A percentile compares a stretch with the other conserved stretches of the same genome.
Evolutionary conservation across 2,113 vertebrate species (phyloP).

Genomic region (Nothobranchius furzeri): DNA sequence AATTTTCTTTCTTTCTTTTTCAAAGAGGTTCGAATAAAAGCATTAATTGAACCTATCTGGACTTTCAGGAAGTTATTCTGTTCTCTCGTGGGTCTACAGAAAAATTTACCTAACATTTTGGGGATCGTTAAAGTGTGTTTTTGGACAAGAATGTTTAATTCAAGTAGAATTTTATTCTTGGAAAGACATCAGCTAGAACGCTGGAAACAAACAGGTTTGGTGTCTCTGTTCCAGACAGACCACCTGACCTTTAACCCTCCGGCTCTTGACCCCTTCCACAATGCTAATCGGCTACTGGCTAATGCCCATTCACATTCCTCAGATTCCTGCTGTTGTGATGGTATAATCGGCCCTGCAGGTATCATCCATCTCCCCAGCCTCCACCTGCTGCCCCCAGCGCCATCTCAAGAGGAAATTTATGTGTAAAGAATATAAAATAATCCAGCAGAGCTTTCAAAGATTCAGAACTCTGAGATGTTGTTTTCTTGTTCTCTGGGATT

Average conservation of each 20-base stretch:
- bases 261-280: slow-evolving; percentile 62
- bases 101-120: no score
- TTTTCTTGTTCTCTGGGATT: neutral
- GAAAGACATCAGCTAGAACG: slow-evolving; percentile 1
- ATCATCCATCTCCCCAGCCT: slow-evolving; percentile 20
- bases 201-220: slow-evolving; percentile 3
- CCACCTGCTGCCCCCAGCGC: slow-evolving; percentile 41
- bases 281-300: slow-evolving; percentile 71
- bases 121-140: no score
- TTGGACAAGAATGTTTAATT: neutral
- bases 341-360: slow-evolving; percentile 29
- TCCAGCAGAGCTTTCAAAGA: neutral
- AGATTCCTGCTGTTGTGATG: slow-evolving; percentile 49
- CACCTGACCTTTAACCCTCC: slow-evolving; percentile 63
- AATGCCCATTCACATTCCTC: slow-evolving; percentile 63
- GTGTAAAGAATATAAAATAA: neutral
- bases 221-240: slow-evolving; percentile 58
- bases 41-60: no score
- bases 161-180: neutral
- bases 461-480: neutral
- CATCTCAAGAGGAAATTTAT: slow-evolving; percentile 6
- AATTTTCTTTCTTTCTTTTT: no score
- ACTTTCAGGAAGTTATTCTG: no score
- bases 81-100: no score
- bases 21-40: no score